Evolutionary conservation across 2,888 invertebrate species (phyloP), one percentile per base, ranked within the genome.

Genomic region (Drosophila gaucha): DNA sequence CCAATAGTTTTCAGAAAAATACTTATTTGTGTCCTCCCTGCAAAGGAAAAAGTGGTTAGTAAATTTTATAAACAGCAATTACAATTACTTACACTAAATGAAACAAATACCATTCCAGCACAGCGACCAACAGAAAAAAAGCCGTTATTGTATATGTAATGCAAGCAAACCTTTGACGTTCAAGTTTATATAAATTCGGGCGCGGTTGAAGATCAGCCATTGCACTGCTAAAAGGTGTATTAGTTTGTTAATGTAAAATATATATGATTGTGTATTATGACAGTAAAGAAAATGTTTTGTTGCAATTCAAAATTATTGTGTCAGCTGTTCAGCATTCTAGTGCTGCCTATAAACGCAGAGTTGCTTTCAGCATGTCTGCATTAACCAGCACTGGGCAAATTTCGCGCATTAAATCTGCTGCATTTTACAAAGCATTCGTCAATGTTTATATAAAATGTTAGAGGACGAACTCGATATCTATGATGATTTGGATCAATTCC

Each of bases 401-500:
- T 74, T 69, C 74, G 74, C 73, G 74, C 65, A 74, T 55, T 73
- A 31, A 46, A 38, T 60, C 33, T 28, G 38, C 44, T 52, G 56
- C 14, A 22, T 38, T 54, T 36, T 22, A 54, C 20, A 38, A 39
- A 18, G 24, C 16, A 22, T 10, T 12, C 33, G 22, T 9, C 26
- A 41, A 18, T 35, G 2, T 39, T 38, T 20, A 24, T 28, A 26
- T 38, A 49, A 33, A 49, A 71, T 55, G 64, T 22, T 66, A 49
- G 24, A 18, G 3, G 76, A 79, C 41, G 85, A 89, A 35, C 67
- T 90, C 20, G 74, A 89, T 73, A 85, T 91, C 3, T 91, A 91
- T 33, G 88, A 88, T 26, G 91, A 91, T 66, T 74, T 91, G 76
- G 90, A 91, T 2, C 84, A 84, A 22, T 90, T 91, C 30, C 89